Evolutionary conservation across 1,140 invertebrate genomes (phyloP), one percentile per base, ranked within the genome.

Genomic region (Pollicipes pollicipes): DNA sequence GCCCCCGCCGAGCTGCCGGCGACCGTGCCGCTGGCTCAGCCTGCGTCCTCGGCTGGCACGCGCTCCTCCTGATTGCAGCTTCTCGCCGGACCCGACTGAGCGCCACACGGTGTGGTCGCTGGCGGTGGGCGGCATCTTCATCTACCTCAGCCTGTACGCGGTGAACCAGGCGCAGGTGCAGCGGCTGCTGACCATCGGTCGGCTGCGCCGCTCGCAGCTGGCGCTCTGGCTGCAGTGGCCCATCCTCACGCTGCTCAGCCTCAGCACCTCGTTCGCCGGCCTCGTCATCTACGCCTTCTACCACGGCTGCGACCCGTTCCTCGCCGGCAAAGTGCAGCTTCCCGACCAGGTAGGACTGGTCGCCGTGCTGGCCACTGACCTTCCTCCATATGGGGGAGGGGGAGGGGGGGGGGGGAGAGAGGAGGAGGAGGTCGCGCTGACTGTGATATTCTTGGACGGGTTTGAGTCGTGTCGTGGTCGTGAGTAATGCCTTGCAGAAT

Each of bases 91-190:
- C n/a, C 63, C 63, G 21, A 24, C 24, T 26, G 63, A 64, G n/a
- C 63, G 63, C 3, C 63, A 64, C 63, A 64, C 63, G 31, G n/a
- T 75, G 8, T 75, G 73, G 73, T 73, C 71, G 31, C 69, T 73
- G 31, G 69, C 35, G 0, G 79, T 91, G 45, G 91, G 90, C 0
- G 88, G 90, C 0, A 81, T 82, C 29, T 86, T 88, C 75, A 88
- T 88, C 0, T 91, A 86, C 78, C 77, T 89, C 21, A 84, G 88
- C 0, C 77, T 93, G 0, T 91, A 91, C 78, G 92, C 85, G 0
- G 88, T 90, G 0, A 94, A 92, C 78, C 92, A 95, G 79, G 83
- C 87, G 0, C 89, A 95, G 83, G 87, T 97, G 0, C 94, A 97
- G 79, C 80, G 94, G 58, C 83, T 93, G 30, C 78, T 94, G 30